These are phyloP conservation scores for Chlorodrepanis virens DNA, from an alignment of 2,113 vertebrate genomes.

Conservation along the genomic window DNA sequence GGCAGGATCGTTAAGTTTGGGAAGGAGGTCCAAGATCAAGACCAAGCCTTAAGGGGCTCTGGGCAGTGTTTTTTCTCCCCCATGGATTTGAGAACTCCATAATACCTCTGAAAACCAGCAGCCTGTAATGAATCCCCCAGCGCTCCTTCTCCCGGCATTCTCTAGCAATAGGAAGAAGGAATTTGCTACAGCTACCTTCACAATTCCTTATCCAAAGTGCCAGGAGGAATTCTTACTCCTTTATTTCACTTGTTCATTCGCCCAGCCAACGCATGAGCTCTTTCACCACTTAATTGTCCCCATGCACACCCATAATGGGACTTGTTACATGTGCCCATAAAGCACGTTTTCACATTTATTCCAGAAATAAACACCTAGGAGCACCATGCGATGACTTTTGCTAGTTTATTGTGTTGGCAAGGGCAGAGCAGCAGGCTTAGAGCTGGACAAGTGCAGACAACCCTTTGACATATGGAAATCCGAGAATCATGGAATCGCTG, in stretches of 20 bases:
- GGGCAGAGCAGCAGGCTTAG: background rate
- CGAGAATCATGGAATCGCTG: background rate
- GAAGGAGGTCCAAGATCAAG: background rate
- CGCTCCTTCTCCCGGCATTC: background rate
- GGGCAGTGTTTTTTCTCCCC: background rate
- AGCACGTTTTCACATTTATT: background rate
- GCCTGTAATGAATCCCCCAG: background rate
- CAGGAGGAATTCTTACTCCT: background rate
- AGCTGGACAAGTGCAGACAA: background rate
- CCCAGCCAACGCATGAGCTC: rapidly evolving
- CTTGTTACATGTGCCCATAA: rapidly evolving
- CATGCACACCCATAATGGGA: no score
- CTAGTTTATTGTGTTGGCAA: background rate
- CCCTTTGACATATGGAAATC: background rate
- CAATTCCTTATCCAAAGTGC: background rate
- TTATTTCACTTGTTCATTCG: background rate
- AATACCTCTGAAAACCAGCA: background rate
- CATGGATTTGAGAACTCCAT: rapidly evolving
- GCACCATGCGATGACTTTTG: rapidly evolving
- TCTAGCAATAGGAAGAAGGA: background rate
- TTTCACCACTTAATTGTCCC: background rate
- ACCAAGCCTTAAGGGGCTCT: background rate
- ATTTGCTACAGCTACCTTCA: rapidly evolving
- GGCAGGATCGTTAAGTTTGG: background rate
- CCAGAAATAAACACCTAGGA: background rate